phyloP scores from a whole-genome alignment of 1,140 invertebrate species.

The Drosophila trapezifrons region DNA sequence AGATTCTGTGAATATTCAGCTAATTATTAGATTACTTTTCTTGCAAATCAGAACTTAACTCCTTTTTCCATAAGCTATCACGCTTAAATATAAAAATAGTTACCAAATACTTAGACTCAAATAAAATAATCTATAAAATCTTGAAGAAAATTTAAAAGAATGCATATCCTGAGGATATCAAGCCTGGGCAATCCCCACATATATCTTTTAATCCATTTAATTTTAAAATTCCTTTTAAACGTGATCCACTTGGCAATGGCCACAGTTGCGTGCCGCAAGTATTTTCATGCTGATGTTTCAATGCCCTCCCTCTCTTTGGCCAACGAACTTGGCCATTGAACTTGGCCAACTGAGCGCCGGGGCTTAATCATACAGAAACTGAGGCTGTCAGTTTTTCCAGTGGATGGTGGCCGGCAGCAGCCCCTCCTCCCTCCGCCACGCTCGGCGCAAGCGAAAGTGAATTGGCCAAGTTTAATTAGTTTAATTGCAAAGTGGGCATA shows the following conservation, averaged over 20 bases:
- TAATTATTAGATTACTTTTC: too few relatives aligned
- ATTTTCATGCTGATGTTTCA: conserved; percentile 56
- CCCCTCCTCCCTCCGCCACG: conserved; percentile 1
- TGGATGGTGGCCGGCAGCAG: background rate
- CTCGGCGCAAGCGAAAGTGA: conserved; percentile 65
- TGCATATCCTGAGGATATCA: too few relatives aligned
- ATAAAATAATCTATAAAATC: too few relatives aligned
- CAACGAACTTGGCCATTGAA: conserved; percentile 56
- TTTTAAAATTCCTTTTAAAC: too few relatives aligned
- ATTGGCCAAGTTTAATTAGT: conserved; percentile 63
- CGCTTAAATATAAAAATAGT: too few relatives aligned
- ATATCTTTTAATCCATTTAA: background rate
- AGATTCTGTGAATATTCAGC: too few relatives aligned
- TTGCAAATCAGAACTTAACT: too few relatives aligned
- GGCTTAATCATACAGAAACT: conserved; percentile 57
- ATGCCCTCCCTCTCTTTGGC: conserved; percentile 15
- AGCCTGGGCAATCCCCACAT: background rate
- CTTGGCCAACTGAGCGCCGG: conserved; percentile 45
- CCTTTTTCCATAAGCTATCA: too few relatives aligned
- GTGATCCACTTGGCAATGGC: background rate
- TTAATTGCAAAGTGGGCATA: conserved; percentile 62
- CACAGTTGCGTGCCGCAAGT: conserved; percentile 62
- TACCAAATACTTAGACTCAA: too few relatives aligned
- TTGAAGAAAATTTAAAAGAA: too few relatives aligned
- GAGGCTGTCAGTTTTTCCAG: conserved; percentile 34